Conservation (phyloP, 2,113 vertebrate species). For the Hydrochoerus hydrochaeris region DNA sequence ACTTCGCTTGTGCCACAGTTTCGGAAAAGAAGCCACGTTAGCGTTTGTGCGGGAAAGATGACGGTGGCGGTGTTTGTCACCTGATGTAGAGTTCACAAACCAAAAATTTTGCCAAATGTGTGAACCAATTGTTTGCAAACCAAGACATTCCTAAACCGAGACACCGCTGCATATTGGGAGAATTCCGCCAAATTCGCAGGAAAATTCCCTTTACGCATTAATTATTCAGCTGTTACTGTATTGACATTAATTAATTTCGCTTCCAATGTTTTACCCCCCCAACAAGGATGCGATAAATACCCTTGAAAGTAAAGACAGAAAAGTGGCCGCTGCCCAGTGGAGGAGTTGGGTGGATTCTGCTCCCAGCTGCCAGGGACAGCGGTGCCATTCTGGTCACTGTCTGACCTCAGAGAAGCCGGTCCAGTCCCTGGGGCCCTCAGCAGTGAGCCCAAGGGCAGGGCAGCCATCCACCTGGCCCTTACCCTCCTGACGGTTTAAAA, state of each 20-base stretch:
- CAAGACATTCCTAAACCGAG: neutral
- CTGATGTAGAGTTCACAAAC: neutral
- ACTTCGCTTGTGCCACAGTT: neutral
- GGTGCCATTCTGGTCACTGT: accelerated
- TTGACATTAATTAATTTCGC: neutral
- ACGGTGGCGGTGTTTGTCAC: neutral
- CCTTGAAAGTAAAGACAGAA: neutral
- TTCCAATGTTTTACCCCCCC: neutral
- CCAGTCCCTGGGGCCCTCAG: accelerated
- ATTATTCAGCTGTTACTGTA: neutral
- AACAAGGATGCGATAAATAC: neutral
- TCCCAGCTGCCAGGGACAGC: accelerated
- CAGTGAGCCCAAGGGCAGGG: neutral
- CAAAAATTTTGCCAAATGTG: neutral
- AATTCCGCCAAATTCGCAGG: neutral
- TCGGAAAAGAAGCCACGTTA: neutral
- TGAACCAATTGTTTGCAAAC: neutral
- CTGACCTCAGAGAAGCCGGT: accelerated
- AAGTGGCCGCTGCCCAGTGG: accelerated
- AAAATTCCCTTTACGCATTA: neutral
- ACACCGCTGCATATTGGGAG: neutral
- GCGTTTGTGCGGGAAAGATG: neutral
- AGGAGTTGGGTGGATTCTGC: accelerated
- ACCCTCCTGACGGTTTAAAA: neutral
- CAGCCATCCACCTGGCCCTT: accelerated